Conservation (phyloP, 2,797 vertebrate species). For the Amniataba percoides region DNA sequence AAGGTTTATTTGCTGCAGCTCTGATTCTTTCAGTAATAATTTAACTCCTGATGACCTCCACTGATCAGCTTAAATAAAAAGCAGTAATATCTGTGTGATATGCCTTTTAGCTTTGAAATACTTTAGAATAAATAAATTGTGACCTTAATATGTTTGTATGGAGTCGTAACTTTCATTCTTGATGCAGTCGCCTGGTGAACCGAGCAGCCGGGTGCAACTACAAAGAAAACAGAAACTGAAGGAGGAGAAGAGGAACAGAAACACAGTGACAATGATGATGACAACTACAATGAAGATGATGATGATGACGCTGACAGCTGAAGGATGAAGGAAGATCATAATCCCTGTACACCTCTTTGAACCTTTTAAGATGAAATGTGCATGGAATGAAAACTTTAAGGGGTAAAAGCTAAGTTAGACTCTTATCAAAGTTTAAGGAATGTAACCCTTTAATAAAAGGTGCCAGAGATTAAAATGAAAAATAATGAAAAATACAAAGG, state of each 20-base stretch:
- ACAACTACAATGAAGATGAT: conserved; percentile 10
- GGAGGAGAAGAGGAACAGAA: conserved; percentile 1
- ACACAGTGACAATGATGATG: conserved; percentile 2
- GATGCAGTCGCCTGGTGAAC: not conserved
- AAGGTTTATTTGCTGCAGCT: not conserved
- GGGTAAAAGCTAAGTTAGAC: conserved; percentile 19
- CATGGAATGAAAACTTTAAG: conserved; percentile 36
- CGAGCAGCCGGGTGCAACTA: not conserved
- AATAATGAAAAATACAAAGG: not conserved
- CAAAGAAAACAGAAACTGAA: conserved; percentile 7
- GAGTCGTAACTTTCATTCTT: not conserved
- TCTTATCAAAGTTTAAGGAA: conserved; percentile 16
- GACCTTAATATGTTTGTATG: not conserved
- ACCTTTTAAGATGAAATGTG: conserved; percentile 54
- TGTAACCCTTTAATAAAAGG: not conserved
- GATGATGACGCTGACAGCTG: conserved; percentile 23
- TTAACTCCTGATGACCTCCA: not conserved
- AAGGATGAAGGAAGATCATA: too few species aligned
- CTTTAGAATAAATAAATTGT: not conserved
- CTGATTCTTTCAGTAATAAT: not conserved
- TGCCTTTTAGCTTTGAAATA: not conserved
- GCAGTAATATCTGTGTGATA: not conserved
- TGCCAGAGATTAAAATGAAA: not conserved
- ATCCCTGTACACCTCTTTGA: not conserved
- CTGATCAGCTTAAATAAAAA: not conserved